These are phyloP conservation scores for Boleophthalmus pectinirostris DNA, from an alignment of 2,113 vertebrate genomes.

Conservation along the genomic window DNA sequence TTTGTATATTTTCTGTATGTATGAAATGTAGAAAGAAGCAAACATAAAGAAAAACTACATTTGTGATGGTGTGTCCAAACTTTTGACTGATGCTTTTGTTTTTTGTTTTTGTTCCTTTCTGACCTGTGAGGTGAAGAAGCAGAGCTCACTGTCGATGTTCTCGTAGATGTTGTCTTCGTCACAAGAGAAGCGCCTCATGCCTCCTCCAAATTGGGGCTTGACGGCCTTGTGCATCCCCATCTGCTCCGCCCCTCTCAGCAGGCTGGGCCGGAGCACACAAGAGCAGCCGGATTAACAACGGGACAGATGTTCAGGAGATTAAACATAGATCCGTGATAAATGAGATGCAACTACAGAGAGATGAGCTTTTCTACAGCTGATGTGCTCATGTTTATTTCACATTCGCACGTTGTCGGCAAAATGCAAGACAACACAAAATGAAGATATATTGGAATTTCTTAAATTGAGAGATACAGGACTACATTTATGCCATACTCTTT, in stretches of 20 bases:
- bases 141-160: slow-evolving; percentile 92
- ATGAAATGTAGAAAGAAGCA: too few relatives aligned
- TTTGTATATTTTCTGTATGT: too few relatives aligned
- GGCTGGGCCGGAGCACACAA: slow-evolving; percentile 65
- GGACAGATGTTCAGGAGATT: slow-evolving; percentile 25
- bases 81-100: too few relatives aligned
- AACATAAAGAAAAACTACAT: too few relatives aligned
- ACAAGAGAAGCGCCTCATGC: slow-evolving; percentile 88
- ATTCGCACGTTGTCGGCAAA: too few relatives aligned
- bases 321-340: background rate
- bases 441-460: too few relatives aligned
- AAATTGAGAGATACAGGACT: too few relatives aligned
- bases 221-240: slow-evolving; percentile 89
- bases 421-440: too few relatives aligned
- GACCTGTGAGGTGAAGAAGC: slow-evolving; percentile 97
- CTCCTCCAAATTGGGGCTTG: slow-evolving; percentile 90
- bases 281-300: slow-evolving; percentile 21
- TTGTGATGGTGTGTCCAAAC: too few relatives aligned
- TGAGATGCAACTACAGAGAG: background rate
- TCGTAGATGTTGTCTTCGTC: slow-evolving; percentile 98
- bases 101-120: slow-evolving; percentile 22
- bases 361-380: background rate
- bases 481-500: too few relatives aligned
- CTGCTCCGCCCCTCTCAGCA: slow-evolving; percentile 92
- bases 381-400: background rate